A percentile compares a stretch with the other conserved stretches of the same genome.
phyloP scores from a whole-genome alignment of 1,140 invertebrate genomes.

The Macrobrachium rosenbergii region DNA sequence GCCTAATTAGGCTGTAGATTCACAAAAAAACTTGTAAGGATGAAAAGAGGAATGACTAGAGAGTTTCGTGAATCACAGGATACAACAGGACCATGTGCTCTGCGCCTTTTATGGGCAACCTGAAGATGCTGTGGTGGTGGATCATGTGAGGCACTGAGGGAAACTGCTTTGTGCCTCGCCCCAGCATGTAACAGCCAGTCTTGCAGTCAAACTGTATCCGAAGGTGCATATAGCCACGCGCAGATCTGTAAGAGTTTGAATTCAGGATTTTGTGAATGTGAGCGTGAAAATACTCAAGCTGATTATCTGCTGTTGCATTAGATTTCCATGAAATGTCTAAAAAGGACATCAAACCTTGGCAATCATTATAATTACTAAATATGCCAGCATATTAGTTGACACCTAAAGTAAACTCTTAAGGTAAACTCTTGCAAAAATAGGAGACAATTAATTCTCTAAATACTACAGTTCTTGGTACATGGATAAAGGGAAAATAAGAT shows the following conservation, averaged over 20 bases:
- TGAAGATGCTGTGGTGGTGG: constrained; percentile 90
- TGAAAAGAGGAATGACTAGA: constrained; percentile 39
- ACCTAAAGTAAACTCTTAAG: too few relatives aligned
- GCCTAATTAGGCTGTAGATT: constrained; percentile 27
- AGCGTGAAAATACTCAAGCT: too few relatives aligned
- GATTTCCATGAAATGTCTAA: too few relatives aligned
- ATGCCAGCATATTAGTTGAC: too few relatives aligned
- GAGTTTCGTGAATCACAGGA: constrained; percentile 75
- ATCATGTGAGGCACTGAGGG: constrained; percentile 92
- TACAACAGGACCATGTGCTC: constrained; percentile 94
- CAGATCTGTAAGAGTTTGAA: constrained; percentile 78
- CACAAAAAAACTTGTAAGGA: neutral
- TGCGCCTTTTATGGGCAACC: constrained; percentile 91
- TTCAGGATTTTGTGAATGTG: too few relatives aligned
- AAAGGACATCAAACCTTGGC: too few relatives aligned
- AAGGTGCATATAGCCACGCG: constrained; percentile 95
- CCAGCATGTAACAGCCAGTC: constrained; percentile 82
- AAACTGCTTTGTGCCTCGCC: constrained; percentile 92
- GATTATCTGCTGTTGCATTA: too few relatives aligned
- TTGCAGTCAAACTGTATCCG: constrained; percentile 81
- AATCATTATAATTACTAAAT: too few relatives aligned
- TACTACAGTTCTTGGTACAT: too few relatives aligned
- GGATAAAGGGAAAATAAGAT: too few relatives aligned
- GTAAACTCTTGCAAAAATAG: too few relatives aligned
- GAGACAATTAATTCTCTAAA: too few relatives aligned